Percentiles rank a stretch among this genome's conserved stretches.
Conservation (phyloP, 1,140 invertebrate genomes). For the Oryctes rhinoceros region DNA sequence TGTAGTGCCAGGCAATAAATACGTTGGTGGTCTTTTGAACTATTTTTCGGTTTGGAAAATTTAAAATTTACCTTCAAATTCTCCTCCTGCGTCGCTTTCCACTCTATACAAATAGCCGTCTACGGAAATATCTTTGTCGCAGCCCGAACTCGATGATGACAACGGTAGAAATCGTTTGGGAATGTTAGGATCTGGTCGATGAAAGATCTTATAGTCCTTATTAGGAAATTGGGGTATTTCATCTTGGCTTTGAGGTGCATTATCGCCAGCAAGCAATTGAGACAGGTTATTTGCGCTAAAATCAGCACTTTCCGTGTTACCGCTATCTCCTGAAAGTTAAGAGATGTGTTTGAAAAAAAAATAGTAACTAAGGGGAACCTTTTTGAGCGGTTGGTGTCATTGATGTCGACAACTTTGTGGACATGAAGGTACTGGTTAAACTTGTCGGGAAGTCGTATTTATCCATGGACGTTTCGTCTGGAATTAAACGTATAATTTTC, state of each 20-base stretch:
- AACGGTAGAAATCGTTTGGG: slow-evolving; percentile 41
- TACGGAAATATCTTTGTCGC: background rate
- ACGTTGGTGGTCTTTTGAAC: no score
- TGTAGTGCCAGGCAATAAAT: no score
- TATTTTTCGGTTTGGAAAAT: background rate
- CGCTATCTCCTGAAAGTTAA: no score
- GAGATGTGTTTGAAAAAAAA: no score
- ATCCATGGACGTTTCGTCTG: background rate
- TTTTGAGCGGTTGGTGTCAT: background rate
- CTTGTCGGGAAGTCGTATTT: slow-evolving; percentile 6
- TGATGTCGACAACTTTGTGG: background rate
- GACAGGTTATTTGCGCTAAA: no score
- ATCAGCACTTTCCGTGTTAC: no score
- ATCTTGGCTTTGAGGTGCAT: background rate
- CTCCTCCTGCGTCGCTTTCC: background rate
- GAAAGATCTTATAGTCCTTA: slow-evolving; percentile 38
- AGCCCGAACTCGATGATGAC: background rate
- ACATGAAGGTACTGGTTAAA: background rate
- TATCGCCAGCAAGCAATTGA: background rate
- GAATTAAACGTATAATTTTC: background rate
- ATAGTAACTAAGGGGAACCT: no score
- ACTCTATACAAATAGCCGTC: background rate
- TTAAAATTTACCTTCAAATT: background rate
- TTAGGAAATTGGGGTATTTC: slow-evolving; percentile 8
- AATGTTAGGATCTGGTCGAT: slow-evolving; percentile 30